Conservation (phyloP, 2,888 invertebrate genomes). For the Papilio elwesi region DNA sequence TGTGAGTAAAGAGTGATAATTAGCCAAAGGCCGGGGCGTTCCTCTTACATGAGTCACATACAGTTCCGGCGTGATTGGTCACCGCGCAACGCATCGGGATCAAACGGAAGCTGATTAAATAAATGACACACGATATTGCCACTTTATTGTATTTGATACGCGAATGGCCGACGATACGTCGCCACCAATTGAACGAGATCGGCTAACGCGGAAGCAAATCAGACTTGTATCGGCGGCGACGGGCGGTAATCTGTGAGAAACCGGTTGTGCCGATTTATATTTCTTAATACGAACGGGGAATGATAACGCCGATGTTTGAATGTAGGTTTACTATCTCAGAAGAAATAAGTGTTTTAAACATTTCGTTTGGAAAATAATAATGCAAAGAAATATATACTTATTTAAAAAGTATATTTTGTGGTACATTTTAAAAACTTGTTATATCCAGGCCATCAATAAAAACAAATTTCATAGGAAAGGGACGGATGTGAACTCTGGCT, state of each 20-base stretch:
- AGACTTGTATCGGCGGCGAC: constrained; percentile 34
- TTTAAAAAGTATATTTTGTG: no score
- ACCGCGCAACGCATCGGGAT: constrained; percentile 43
- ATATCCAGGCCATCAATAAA: no score
- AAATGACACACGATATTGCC: constrained; percentile 42
- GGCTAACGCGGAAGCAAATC: constrained; percentile 34
- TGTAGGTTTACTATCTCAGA: background rate
- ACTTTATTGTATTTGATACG: constrained; percentile 35
- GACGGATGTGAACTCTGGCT: background rate
- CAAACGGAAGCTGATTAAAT: constrained; percentile 52
- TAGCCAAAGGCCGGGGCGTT: constrained; percentile 73
- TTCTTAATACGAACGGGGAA: constrained; percentile 1
- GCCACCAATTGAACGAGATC: constrained; percentile 33
- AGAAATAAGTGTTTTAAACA: background rate
- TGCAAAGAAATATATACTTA: no score
- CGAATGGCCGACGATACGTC: constrained; percentile 29
- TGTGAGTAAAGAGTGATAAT: constrained; percentile 77
- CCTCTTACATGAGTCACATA: constrained; percentile 68
- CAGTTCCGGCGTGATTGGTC: constrained; percentile 48
- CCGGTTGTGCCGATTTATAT: constrained; percentile 35
- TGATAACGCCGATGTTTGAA: background rate
- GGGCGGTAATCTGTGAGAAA: constrained; percentile 33
- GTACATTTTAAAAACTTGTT: no score
- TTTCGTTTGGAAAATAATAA: background rate
- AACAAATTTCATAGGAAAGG: background rate